Percentiles rank a stretch among this genome's conserved stretches.
Conservation (phyloP, 37 sponge, comb jelly and placozoan genomes). For the Trichoplax adhaerens region DNA sequence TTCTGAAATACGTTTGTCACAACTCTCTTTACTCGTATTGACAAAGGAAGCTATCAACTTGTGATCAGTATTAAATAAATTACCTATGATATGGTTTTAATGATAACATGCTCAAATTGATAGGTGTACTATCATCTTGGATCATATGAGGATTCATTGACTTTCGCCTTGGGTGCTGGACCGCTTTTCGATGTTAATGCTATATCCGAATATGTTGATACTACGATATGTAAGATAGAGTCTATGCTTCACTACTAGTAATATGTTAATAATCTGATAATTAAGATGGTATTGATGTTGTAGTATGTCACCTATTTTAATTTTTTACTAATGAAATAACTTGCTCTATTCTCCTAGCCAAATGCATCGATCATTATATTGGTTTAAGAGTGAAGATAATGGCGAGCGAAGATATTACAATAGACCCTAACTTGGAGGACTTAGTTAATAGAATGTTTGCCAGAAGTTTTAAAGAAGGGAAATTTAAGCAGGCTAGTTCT, state of each 20-base stretch:
- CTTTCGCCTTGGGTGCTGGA: slow-evolving; percentile 81
- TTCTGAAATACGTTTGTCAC: background rate
- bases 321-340: background rate
- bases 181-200: slow-evolving; percentile 63
- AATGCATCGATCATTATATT: slow-evolving; percentile 77
- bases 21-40: background rate
- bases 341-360: slow-evolving; percentile 24
- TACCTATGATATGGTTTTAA: too few relatives aligned
- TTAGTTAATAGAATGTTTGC: slow-evolving; percentile 90
- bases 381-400: slow-evolving; percentile 32
- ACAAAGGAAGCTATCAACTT: background rate
- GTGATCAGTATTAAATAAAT: too few relatives aligned
- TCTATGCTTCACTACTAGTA: background rate
- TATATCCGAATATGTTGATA: slow-evolving; percentile 82
- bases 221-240: slow-evolving; percentile 60
- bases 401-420: slow-evolving; percentile 17
- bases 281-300: background rate
- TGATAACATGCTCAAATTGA: too few relatives aligned
- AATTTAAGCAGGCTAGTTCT: slow-evolving; percentile 46
- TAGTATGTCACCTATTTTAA: background rate
- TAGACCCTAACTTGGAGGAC: slow-evolving; percentile 58
- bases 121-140: slow-evolving; percentile 97
- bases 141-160: slow-evolving; percentile 72
- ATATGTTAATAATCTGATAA: background rate
- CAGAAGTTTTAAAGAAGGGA: slow-evolving; percentile 54